Conservation (phyloP, 1,140 invertebrate genomes). For the Zophobas atratus region DNA sequence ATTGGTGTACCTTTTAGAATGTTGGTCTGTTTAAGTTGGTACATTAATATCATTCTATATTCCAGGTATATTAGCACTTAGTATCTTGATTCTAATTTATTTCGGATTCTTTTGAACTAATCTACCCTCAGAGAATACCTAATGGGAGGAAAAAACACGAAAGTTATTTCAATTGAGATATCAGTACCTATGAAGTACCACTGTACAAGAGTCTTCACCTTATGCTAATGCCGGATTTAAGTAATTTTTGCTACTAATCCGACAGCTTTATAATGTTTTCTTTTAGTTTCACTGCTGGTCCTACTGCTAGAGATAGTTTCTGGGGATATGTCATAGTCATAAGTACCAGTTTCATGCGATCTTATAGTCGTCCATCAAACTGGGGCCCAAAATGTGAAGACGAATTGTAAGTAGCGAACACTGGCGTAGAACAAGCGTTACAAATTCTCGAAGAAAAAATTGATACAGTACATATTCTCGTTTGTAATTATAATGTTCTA, state of each 20-base stretch:
- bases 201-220: not conserved
- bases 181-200: constrained; percentile 49
- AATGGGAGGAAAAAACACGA: constrained; percentile 74
- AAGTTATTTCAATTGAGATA: constrained; percentile 44
- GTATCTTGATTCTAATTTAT: constrained; percentile 81
- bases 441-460: too few species aligned
- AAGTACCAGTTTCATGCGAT: not conserved
- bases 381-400: not conserved
- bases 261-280: too few species aligned
- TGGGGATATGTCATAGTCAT: too few species aligned
- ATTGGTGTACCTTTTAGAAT: not conserved
- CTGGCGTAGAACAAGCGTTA: too few species aligned
- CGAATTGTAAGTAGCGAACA: not conserved
- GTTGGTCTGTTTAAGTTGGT: constrained; percentile 54
- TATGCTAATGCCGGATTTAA: constrained; percentile 72
- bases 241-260: constrained; percentile 71
- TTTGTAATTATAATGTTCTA: too few species aligned
- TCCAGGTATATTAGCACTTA: constrained; percentile 74
- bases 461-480: too few species aligned
- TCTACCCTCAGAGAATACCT: constrained; percentile 82
- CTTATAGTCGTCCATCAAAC: too few species aligned
- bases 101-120: constrained; percentile 82
- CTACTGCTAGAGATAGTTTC: too few species aligned
- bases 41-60: constrained; percentile 77
- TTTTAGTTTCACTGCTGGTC: too few species aligned